Conservation (phyloP, 2,113 vertebrate species). For the Cacatua alba region DNA sequence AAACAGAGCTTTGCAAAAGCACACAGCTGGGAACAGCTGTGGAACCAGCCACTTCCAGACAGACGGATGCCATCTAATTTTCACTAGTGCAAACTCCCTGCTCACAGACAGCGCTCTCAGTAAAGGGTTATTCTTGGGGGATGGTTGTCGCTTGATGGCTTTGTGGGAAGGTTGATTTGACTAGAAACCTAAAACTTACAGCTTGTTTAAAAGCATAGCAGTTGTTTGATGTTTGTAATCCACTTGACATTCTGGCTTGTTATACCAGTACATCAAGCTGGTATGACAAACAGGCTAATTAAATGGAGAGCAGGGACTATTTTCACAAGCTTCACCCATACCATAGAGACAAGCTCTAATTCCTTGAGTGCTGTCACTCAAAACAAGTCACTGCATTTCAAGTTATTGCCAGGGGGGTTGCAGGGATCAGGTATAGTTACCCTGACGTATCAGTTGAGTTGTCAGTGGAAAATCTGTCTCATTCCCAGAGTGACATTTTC, state of each 20-base stretch:
- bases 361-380: background rate
- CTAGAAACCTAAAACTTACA: background rate
- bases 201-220: background rate
- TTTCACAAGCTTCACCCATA: slow-evolving; percentile 1
- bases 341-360: background rate
- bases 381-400: background rate
- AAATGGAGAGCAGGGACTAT: background rate
- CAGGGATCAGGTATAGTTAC: background rate
- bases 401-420: background rate
- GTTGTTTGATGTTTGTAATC: background rate
- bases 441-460: background rate
- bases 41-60: background rate
- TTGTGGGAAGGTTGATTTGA: background rate
- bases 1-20: background rate
- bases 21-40: background rate
- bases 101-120: background rate
- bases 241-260: background rate
- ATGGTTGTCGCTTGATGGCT: background rate
- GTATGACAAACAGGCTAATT: slow-evolving; percentile 1
- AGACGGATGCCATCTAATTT: background rate
- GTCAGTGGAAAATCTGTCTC: background rate
- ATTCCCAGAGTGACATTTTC: background rate
- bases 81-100: background rate
- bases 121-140: background rate
- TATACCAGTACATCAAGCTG: background rate